A percentile compares a stretch with the other conserved stretches of the same genome.
phyloP scores from a whole-genome alignment of 2,797 vertebrate genomes.

The Trematomus bernacchii region DNA sequence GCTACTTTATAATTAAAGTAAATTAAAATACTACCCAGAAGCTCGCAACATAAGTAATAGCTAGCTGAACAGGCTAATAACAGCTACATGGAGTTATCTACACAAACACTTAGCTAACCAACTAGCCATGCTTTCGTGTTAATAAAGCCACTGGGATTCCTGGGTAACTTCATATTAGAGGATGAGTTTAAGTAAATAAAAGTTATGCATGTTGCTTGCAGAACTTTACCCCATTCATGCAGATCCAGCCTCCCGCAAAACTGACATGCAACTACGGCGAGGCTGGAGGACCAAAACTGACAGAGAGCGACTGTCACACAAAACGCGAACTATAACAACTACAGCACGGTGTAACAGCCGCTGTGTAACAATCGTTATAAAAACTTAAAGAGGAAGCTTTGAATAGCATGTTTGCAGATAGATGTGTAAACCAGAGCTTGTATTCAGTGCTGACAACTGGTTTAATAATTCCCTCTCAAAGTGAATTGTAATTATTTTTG shows the following conservation, averaged over 20 bases:
- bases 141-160: too few species aligned
- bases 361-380: too few species aligned
- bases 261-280: constrained; percentile 50
- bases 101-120: neutral
- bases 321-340: too few species aligned
- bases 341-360: too few species aligned
- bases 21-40: neutral
- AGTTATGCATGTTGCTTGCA: neutral
- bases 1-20: too few species aligned
- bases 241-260: neutral
- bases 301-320: neutral
- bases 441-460: neutral
- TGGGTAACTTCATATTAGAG: fast-evolving
- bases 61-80: constrained; percentile 26
- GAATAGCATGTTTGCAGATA: neutral
- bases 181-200: neutral
- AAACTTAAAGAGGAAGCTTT: neutral
- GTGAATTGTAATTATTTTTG: too few species aligned
- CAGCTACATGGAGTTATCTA: neutral
- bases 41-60: neutral
- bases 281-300: constrained; percentile 37
- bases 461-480: neutral
- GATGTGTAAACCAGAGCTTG: neutral
- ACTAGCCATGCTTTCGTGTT: neutral
- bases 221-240: constrained; percentile 64